phyloP scores from a whole-genome alignment of 2,888 invertebrate species.

The Eupithecia subumbrata region DNA sequence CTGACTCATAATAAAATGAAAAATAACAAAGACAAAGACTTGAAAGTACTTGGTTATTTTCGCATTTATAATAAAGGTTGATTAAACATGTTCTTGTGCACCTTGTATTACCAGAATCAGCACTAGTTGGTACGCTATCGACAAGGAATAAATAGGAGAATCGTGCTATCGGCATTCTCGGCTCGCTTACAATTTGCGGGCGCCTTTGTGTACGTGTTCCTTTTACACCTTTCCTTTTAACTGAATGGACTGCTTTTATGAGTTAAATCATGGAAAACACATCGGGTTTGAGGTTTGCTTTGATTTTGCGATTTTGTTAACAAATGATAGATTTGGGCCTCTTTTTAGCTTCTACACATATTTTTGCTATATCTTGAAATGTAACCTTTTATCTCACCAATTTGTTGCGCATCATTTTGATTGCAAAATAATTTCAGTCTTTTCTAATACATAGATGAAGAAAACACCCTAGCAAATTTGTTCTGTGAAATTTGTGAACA shows the following conservation, averaged over 20 bases:
- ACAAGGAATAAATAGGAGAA: conserved; percentile 9
- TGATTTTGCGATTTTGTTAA: background rate
- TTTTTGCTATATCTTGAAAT: too few species aligned
- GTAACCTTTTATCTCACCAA: too few species aligned
- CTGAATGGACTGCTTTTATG: conserved; percentile 27
- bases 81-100: conserved; percentile 22
- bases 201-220: conserved; percentile 37
- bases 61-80: background rate
- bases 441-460: too few species aligned
- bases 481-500: too few species aligned
- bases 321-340: background rate
- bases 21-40: too few species aligned
- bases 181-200: conserved; percentile 38
- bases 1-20: too few species aligned
- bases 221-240: conserved; percentile 26
- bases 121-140: conserved; percentile 18
- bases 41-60: background rate
- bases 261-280: conserved; percentile 11
- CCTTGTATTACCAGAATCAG: background rate
- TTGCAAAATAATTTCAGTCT: too few species aligned
- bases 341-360: too few species aligned
- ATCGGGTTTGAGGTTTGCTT: background rate
- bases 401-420: too few species aligned
- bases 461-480: too few species aligned
- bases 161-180: conserved; percentile 21